phyloP scores from a whole-genome alignment of 1,140 invertebrate species.

The Drosophila aff. region DNA sequence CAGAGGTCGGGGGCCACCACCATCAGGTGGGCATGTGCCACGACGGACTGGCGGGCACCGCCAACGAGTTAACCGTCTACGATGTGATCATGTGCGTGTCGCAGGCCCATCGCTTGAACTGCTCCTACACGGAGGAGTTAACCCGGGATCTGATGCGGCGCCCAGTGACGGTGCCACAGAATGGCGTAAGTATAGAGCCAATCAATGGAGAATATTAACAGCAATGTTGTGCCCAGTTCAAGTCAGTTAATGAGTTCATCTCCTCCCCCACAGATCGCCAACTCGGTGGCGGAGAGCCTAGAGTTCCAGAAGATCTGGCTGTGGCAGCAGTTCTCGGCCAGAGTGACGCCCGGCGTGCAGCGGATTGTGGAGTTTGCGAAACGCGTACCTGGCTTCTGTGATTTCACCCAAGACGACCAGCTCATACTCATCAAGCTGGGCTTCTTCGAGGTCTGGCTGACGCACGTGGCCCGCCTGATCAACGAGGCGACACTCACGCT shows the following conservation, averaged over 20 bases:
- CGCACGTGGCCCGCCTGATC: conserved; percentile 93
- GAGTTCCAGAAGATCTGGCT: conserved; percentile 90
- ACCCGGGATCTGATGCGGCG: conserved; percentile 89
- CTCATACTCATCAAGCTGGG: conserved; percentile 97
- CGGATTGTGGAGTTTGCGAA: conserved; percentile 97
- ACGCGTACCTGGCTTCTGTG: conserved; percentile 94
- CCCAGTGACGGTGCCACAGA: conserved; percentile 84
- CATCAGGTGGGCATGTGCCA: conserved; percentile 73
- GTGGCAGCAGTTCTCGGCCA: conserved; percentile 92
- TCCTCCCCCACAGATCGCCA: conserved; percentile 83
- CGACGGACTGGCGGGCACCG: conserved; percentile 67
- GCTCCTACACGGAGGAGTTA: conserved; percentile 95
- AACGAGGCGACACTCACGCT: conserved; percentile 94
- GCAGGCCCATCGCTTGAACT: conserved; percentile 95
- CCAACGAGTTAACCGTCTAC: conserved; percentile 88
- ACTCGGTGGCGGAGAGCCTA: conserved; percentile 88
- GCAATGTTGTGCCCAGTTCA: neutral
- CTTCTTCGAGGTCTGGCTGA: conserved; percentile 98
- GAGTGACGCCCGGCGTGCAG: conserved; percentile 94
- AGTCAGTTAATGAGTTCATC: neutral
- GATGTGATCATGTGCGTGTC: conserved; percentile 95
- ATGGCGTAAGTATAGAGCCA: conserved; percentile 77
- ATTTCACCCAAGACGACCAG: conserved; percentile 96
- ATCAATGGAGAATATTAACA: no score
- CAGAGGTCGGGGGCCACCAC: conserved; percentile 38